Evolutionary conservation across 1,140 invertebrate genomes (phyloP).

Genomic region (Paramacrobiotus metropolitanus): DNA sequence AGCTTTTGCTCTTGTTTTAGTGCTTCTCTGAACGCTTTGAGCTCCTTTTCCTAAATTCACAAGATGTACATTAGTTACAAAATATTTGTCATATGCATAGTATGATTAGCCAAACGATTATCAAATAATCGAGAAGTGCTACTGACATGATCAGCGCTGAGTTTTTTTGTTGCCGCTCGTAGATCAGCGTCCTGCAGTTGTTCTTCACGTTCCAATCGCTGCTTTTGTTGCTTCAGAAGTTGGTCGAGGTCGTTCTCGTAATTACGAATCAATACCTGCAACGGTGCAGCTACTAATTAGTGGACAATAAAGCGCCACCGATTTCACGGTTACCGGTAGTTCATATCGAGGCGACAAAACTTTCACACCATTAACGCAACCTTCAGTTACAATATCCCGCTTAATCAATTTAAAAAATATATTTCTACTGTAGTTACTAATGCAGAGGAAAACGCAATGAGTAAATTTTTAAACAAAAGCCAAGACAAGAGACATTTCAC

Average conservation of each 20-base stretch:
- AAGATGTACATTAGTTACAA: conserved; percentile 2
- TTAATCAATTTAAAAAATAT: too few relatives aligned
- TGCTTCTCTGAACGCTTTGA: conserved; percentile 69
- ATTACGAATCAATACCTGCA: conserved; percentile 52
- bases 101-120: background rate
- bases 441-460: too few relatives aligned
- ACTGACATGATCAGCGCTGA: conserved; percentile 50
- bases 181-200: conserved; percentile 70
- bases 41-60: conserved; percentile 44
- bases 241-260: conserved; percentile 76
- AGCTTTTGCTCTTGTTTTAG: conserved; percentile 76
- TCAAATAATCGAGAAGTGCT: too few relatives aligned
- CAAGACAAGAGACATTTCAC: too few relatives aligned
- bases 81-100: background rate
- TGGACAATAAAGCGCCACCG: too few relatives aligned
- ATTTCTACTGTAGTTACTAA: too few relatives aligned
- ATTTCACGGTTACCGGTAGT: too few relatives aligned
- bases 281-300: too few relatives aligned
- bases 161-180: conserved; percentile 42
- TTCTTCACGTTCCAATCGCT: conserved; percentile 71
- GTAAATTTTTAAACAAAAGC: too few relatives aligned
- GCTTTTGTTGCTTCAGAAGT: conserved; percentile 62
- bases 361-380: too few relatives aligned
- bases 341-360: too few relatives aligned
- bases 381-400: too few relatives aligned